A percentile compares a stretch with the other conserved stretches of the same genome.
phyloP scores from a whole-genome alignment of 1,140 invertebrate genomes.

The Stegodyphus mimosarum region DNA sequence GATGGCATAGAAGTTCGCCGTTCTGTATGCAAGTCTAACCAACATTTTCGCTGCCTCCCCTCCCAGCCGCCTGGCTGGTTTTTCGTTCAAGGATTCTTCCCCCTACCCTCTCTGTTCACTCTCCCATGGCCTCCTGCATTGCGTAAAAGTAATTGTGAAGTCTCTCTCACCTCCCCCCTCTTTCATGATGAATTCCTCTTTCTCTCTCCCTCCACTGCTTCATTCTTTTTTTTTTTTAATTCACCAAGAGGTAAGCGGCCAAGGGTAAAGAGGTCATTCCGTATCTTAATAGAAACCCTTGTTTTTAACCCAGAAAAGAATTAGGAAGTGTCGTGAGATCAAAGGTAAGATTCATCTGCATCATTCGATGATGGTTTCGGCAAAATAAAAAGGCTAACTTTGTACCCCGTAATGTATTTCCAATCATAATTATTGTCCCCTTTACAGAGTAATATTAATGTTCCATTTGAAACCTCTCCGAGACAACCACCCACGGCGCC shows the following conservation, averaged over 20 bases:
- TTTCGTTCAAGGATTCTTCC: conserved; percentile 21
- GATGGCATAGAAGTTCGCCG: conserved; percentile 3
- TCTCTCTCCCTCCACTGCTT: background rate
- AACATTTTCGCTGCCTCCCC: background rate
- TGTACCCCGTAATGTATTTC: too few species aligned
- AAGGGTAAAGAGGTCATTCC: conserved; percentile 53
- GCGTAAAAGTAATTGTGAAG: conserved; percentile 21
- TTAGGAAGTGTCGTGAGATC: conserved; percentile 21
- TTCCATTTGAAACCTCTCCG: too few species aligned
- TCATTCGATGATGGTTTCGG: background rate
- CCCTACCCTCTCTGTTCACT: background rate
- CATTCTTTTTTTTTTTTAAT: background rate
- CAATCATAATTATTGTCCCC: too few species aligned
- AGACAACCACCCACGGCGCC: too few species aligned
- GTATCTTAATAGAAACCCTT: conserved; percentile 12
- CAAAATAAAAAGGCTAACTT: background rate
- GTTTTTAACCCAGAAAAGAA: conserved; percentile 35
- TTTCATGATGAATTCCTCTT: background rate
- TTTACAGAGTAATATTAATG: too few species aligned
- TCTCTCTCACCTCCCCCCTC: background rate
- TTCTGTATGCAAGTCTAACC: background rate
- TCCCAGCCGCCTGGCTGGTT: conserved; percentile 19
- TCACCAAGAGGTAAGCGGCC: conserved; percentile 35
- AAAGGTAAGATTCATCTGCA: background rate
- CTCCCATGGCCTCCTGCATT: conserved; percentile 5